phyloP scores from a whole-genome alignment of 2,797 vertebrate species.

The Rhinichthys osculus region DNA sequence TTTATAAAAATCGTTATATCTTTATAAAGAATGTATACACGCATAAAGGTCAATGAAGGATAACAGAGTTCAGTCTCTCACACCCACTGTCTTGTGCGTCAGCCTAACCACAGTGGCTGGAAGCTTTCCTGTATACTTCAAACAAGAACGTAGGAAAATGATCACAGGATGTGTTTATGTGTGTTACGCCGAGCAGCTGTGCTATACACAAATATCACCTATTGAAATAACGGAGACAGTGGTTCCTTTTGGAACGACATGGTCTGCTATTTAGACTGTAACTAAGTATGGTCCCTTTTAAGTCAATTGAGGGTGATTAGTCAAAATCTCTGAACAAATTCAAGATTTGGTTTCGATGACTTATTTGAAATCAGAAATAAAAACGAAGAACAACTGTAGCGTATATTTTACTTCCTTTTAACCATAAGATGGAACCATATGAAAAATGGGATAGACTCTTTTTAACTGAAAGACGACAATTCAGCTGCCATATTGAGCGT shows the following conservation, averaged over 20 bases:
- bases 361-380: neutral
- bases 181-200: slow-evolving; percentile 52
- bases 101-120: slow-evolving; percentile 49
- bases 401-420: neutral
- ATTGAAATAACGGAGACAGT: slow-evolving; percentile 37
- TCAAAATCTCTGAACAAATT: neutral
- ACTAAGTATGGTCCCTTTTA: neutral
- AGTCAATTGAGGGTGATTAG: neutral
- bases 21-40: neutral
- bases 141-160: slow-evolving; percentile 48
- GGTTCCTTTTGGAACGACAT: slow-evolving; percentile 34
- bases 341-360: neutral
- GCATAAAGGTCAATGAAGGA: slow-evolving; percentile 31
- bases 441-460: neutral
- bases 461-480: neutral
- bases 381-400: too few species aligned
- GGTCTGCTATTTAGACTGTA: slow-evolving; percentile 12
- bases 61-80: slow-evolving; percentile 31
- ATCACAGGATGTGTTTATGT: slow-evolving; percentile 56
- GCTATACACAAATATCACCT: slow-evolving; percentile 51
- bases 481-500: neutral
- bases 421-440: neutral
- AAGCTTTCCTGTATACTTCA: slow-evolving; percentile 54
- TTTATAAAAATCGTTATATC: too few species aligned
- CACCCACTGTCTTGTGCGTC: slow-evolving; percentile 39